Evolutionary conservation across 2,888 invertebrate genomes (phyloP).

Genomic region (Hypomecis atomaria): DNA sequence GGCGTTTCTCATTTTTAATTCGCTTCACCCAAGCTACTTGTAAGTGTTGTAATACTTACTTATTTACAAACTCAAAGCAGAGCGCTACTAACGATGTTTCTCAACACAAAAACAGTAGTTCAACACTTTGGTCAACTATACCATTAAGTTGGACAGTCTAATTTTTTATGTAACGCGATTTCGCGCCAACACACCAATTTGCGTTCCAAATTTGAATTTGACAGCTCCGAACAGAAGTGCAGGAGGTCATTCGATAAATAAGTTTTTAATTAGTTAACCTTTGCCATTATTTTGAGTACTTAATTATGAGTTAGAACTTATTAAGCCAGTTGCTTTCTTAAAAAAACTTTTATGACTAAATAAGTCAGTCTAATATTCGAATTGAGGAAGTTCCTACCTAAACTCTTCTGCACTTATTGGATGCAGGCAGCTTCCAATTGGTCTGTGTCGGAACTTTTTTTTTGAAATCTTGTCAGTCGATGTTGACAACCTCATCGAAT

Average conservation of each 20-base stretch:
- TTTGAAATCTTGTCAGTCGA: no score
- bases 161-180: constrained; percentile 13
- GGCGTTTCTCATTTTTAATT: constrained; percentile 63
- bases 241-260: constrained; percentile 24
- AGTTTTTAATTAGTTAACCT: constrained; percentile 30
- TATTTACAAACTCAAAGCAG: neutral
- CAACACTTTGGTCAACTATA: neutral
- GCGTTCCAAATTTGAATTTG: constrained; percentile 43
- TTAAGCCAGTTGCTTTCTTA: neutral
- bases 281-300: constrained; percentile 6
- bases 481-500: no score
- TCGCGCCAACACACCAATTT: constrained; percentile 23
- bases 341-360: no score
- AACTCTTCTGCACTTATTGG: no score
- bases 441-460: no score
- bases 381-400: no score
- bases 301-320: constrained; percentile 1
- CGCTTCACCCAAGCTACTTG: constrained; percentile 55
- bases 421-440: no score
- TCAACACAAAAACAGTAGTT: no score
- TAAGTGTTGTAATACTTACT: constrained; percentile 1
- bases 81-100: neutral
- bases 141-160: neutral
- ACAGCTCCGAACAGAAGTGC: constrained; percentile 38
- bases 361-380: no score